A percentile compares a stretch with the other conserved stretches of the same genome.
phyloP scores from a whole-genome alignment of 2,797 vertebrate genomes.

The Sarcoramphus papa region DNA sequence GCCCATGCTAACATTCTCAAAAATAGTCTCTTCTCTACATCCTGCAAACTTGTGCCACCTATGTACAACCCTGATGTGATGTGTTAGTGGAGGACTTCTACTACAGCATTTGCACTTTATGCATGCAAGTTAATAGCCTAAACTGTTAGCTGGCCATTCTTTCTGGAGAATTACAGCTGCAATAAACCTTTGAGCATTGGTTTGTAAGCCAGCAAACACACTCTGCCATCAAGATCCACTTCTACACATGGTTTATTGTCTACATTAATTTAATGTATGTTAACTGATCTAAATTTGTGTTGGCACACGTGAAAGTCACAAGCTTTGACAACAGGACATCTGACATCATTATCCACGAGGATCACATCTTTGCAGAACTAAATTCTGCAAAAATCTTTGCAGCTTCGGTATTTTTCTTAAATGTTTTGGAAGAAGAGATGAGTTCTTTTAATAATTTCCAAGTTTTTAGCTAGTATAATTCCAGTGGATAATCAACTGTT shows the following conservation, averaged over 20 bases:
- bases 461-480: neutral
- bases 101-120: neutral
- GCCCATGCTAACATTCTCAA: neutral
- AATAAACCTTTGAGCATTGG: neutral
- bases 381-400: neutral
- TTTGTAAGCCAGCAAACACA: neutral
- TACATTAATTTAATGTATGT: neutral
- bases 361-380: neutral
- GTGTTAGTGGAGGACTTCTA: neutral
- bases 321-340: neutral
- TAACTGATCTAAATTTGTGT: neutral
- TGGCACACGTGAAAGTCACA: neutral
- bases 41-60: neutral
- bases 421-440: neutral
- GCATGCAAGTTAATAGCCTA: neutral
- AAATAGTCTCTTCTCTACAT: neutral
- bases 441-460: neutral
- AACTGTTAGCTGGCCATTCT: neutral
- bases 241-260: neutral
- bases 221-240: neutral
- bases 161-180: neutral
- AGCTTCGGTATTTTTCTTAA: neutral
- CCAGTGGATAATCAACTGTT: neutral
- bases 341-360: neutral
- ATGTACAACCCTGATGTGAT: accelerated